A percentile compares a stretch with the other conserved stretches of the same genome.
These are phyloP conservation scores for Aspidoscelis tigris DNA, from an alignment of 2,113 vertebrate genomes.

Conservation along the genomic window DNA sequence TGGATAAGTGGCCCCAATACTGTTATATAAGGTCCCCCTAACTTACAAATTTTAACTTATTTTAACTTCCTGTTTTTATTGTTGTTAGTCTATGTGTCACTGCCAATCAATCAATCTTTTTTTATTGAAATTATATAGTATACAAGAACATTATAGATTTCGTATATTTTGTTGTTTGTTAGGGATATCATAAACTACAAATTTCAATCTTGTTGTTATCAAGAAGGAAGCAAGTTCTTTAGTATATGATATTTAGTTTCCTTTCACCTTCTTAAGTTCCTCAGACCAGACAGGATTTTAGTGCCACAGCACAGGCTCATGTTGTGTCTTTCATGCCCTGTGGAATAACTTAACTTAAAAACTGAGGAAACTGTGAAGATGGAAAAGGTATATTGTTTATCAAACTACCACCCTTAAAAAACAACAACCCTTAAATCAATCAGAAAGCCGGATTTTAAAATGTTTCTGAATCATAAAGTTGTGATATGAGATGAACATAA, in stretches of 20 bases:
- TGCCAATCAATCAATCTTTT: no score
- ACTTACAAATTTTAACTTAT: no score
- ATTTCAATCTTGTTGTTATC: slow-evolving; percentile 35
- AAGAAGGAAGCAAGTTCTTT: slow-evolving; percentile 49
- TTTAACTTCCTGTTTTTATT: no score
- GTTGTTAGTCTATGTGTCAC: no score
- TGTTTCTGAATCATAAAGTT: slow-evolving; percentile 48
- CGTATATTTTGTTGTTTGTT: slow-evolving; percentile 33
- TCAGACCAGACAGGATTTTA: slow-evolving; percentile 42
- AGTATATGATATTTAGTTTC: slow-evolving; percentile 38
- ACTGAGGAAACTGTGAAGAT: slow-evolving; percentile 44
- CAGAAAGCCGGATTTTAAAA: slow-evolving; percentile 51
- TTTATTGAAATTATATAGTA: no score
- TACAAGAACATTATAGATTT: slow-evolving; percentile 1
- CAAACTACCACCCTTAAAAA: slow-evolving; percentile 52
- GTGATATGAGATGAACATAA: no score
- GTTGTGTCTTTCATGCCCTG: background rate
- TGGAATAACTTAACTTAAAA: slow-evolving; percentile 45
- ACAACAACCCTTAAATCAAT: slow-evolving; percentile 24
- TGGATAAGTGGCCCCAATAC: no score
- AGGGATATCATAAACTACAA: background rate
- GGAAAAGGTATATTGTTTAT: slow-evolving; percentile 59
- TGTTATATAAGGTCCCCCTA: no score
- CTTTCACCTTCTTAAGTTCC: slow-evolving; percentile 23
- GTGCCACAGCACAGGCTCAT: slow-evolving; percentile 3